Base-by-base conservation (phyloP, 1,140 invertebrate species). In the Lepidurus couesii region DNA sequence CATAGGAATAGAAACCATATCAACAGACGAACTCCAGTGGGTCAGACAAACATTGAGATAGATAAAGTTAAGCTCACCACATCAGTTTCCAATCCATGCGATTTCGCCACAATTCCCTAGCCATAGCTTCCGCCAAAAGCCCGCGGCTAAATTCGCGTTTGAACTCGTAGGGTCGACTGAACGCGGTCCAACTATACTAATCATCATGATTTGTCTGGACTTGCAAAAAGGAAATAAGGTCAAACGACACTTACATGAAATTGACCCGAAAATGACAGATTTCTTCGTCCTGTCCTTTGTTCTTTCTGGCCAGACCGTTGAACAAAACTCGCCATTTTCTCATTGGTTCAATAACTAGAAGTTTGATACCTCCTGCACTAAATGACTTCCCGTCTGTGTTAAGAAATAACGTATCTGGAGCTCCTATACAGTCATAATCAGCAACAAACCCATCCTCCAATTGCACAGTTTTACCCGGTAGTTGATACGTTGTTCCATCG, bases 181-280 rank as follows among this genome's bases (percentile, higher is more conserved):
- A 86, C 42, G 86, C 84, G n/a, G 86, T 86, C 89, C 89, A 92
- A 80, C 89, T 91, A 80, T 21, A 81, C 78, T 75, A 85, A 85
- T n/a, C 78, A 21, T 75, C 11, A 26, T 42, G 21, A 73, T 16
- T 42, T 44, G 16, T 34, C 34, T 11, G 42, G 42, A 3, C 11
- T 74, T 73, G n/a, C 11, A 8, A 78, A 34, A 78, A 44, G 42
- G 34, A 16, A 77, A 53, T 45, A 11, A 74, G 75, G 80, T 42
- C 11, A 42, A 44, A 11, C 78, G 43, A 34, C 7, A 82, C 84
- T 84, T 82, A 87, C 86, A 87, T 84, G 43, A 85, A 85, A 80
- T 86, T 87, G 24, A 87, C 82, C 53, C 83, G 82, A 16, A 87
- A 84, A 80, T 89, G 88, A 79, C 86, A 84, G 4, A 85, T 42